phyloP scores from a whole-genome alignment of 1,140 invertebrate genomes.

The Heliconius hewitsoni region DNA sequence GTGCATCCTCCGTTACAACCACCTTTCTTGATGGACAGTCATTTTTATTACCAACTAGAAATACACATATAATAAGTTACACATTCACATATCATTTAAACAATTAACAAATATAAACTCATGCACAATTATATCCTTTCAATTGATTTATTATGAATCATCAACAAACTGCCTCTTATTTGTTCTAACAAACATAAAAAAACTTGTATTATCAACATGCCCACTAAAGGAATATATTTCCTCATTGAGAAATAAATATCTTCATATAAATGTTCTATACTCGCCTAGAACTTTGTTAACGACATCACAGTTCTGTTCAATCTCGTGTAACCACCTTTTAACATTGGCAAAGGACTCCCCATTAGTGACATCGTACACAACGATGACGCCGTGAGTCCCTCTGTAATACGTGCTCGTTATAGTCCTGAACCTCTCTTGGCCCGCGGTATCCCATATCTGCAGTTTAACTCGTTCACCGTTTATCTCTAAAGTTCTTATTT shows the following conservation, averaged over 20 bases:
- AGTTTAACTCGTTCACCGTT: constrained; percentile 97
- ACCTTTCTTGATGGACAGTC: constrained; percentile 98
- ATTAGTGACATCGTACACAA: constrained; percentile 99
- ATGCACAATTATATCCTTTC: neutral
- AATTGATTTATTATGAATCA: constrained; percentile 5
- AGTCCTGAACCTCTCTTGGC: constrained; percentile 96
- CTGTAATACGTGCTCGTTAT: constrained; percentile 99
- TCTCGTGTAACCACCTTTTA: constrained; percentile 98
- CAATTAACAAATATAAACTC: neutral
- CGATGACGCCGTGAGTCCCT: constrained; percentile 99
- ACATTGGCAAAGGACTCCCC: constrained; percentile 99
- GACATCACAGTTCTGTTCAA: constrained; percentile 99
- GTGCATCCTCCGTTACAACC: constrained; percentile 97
- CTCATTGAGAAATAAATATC: neutral
- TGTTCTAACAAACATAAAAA: neutral
- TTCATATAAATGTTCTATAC: neutral
- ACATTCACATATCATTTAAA: neutral
- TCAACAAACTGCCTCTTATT: constrained; percentile 3
- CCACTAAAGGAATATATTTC: neutral
- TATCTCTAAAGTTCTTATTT: constrained; percentile 97
- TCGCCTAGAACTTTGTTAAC: constrained; percentile 98
- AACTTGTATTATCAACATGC: neutral
- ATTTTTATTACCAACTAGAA: constrained; percentile 99
- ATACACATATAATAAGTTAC: constrained; percentile 31
- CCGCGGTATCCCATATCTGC: constrained; percentile 99